These are phyloP conservation scores for Acanthopagrus latus DNA, from an alignment of 2,797 vertebrate genomes.

Conservation along the genomic window DNA sequence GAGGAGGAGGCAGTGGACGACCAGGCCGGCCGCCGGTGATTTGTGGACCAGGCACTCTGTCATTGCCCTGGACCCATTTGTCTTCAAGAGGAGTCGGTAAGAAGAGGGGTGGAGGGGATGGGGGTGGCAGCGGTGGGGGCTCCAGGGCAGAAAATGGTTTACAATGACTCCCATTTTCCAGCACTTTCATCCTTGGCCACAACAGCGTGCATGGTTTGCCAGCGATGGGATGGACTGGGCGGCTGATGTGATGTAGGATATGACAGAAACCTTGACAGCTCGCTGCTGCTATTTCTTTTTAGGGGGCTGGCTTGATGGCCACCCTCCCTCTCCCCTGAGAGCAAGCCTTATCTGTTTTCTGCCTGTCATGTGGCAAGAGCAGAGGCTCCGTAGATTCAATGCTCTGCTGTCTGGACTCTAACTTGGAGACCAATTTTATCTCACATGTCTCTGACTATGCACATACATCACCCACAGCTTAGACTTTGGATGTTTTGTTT, in stretches of 20 bases:
- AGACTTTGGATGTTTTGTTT: slow-evolving; percentile 36
- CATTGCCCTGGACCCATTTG: slow-evolving; percentile 90
- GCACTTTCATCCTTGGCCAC: slow-evolving; percentile 85
- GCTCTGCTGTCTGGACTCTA: slow-evolving; percentile 66
- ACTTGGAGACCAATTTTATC: slow-evolving; percentile 72
- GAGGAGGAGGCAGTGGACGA: slow-evolving; percentile 82
- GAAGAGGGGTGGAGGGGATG: slow-evolving; percentile 78
- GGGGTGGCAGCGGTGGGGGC: slow-evolving; percentile 73
- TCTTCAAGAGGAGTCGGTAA: slow-evolving; percentile 88
- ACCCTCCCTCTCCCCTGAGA: slow-evolving; percentile 72
- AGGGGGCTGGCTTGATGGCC: slow-evolving; percentile 69
- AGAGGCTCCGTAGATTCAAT: slow-evolving; percentile 68
- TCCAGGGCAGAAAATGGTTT: slow-evolving; percentile 86
- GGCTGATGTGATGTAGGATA: slow-evolving; percentile 84
- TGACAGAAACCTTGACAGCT: slow-evolving; percentile 85
- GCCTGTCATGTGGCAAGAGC: slow-evolving; percentile 72
- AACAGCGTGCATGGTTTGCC: slow-evolving; percentile 71
- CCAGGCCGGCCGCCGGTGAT: slow-evolving; percentile 88
- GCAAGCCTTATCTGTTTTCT: slow-evolving; percentile 80
- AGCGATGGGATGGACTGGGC: slow-evolving; percentile 74
- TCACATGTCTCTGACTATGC: slow-evolving; percentile 39
- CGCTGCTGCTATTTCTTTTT: slow-evolving; percentile 81
- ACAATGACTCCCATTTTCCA: slow-evolving; percentile 88
- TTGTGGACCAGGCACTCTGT: slow-evolving; percentile 92
- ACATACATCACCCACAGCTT: slow-evolving; percentile 60